Evolutionary conservation across 2,797 vertebrate genomes (phyloP).

Genomic region (Pseudochirops corinnae): DNA sequence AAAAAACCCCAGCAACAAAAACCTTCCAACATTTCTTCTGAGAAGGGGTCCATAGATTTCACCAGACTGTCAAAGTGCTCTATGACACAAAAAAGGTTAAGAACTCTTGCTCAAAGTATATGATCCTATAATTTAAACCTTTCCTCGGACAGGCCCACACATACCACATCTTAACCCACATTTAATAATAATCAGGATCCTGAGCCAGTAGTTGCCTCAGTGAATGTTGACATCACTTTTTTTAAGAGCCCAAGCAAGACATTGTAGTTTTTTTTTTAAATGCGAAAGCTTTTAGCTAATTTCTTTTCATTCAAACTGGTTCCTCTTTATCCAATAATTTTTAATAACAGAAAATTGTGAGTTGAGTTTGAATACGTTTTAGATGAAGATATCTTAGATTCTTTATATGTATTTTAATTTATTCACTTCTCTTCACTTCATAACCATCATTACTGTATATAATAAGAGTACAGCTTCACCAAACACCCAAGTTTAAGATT

Average conservation of each 20-base stretch:
- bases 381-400: slow-evolving; percentile 13
- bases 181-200: slow-evolving; percentile 3
- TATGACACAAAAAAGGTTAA: neutral
- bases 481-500: neutral
- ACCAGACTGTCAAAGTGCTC: neutral
- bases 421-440: neutral
- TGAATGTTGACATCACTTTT: neutral
- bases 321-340: neutral
- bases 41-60: neutral
- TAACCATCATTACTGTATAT: neutral
- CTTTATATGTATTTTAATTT: neutral
- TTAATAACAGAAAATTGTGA: slow-evolving; percentile 12
- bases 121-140: neutral
- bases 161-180: neutral
- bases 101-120: neutral
- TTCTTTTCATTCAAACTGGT: slow-evolving; percentile 33
- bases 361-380: slow-evolving; percentile 43
- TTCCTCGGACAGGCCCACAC: slow-evolving; percentile 2
- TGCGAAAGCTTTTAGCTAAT: neutral
- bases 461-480: neutral
- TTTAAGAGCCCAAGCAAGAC: slow-evolving; percentile 14
- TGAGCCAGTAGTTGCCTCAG: neutral
- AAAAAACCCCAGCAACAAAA: neutral
- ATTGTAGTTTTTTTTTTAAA: slow-evolving; percentile 40
- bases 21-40: neutral